Conservation (phyloP, 2,113 vertebrate species). For the Eulacestoma nigropectus region DNA sequence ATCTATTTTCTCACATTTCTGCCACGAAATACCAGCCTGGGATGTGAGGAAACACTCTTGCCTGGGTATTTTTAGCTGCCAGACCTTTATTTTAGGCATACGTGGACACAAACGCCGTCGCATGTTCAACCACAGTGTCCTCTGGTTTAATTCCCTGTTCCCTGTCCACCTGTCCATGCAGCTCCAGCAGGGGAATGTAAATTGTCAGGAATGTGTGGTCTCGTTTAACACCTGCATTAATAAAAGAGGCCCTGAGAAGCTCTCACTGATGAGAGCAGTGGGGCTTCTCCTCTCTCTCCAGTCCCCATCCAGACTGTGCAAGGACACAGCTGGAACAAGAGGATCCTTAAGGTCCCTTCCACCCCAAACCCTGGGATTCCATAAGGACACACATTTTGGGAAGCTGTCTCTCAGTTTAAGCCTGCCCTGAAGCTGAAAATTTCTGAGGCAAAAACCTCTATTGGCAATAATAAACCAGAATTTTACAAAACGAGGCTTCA, state of each 20-base stretch:
- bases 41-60: background rate
- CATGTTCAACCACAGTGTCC: background rate
- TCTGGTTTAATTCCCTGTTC: constrained; percentile 5
- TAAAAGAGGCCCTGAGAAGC: background rate
- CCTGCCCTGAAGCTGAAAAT: background rate
- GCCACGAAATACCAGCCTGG: background rate
- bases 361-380: rapidly evolving
- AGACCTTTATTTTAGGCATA: background rate
- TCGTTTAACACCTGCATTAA: constrained; percentile 17
- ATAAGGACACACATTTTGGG: background rate
- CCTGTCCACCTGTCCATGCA: background rate
- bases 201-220: background rate
- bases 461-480: rapidly evolving
- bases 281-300: background rate
- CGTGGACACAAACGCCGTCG: background rate
- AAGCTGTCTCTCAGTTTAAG: background rate
- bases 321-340: background rate
- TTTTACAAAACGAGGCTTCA: background rate
- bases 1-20: background rate
- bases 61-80: background rate
- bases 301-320: rapidly evolving
- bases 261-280: background rate
- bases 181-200: background rate
- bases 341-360: rapidly evolving
- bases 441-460: background rate